Evolutionary conservation across 2,888 invertebrate species (phyloP), one percentile per base, ranked within the genome.

Genomic region (Platycheirus rosarum): DNA sequence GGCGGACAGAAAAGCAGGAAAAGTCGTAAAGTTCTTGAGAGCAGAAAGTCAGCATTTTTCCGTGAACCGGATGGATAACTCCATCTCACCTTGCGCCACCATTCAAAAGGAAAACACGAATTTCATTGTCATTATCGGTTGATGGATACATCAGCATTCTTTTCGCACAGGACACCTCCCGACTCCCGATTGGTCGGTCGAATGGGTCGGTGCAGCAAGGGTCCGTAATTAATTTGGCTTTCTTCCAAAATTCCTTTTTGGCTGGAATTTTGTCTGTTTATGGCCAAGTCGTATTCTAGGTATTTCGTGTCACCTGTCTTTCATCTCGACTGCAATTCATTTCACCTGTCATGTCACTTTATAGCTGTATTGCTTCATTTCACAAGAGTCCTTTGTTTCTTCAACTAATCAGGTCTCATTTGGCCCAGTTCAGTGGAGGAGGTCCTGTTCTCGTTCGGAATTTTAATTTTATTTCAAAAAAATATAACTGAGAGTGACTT

Each of bases 51-150:
- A 71, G 62, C 62, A 42, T 49, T 76, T 82, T 76, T 80, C 66
- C 62, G 51, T 18, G 32, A 29, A 53, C 40, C 37, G 29, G 11
- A 62, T 60, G 29, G 11, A 66, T 55, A 40, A 57, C 70, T 71
- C 55, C 40, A 76, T 66, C 66, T 63, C 42, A 76, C 48, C 76
- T 55, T 48, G 44, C 18, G 37, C 46, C 37, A 57, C 37, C 13
- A 23, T 37, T 66, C 44, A 26, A 66, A 66, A 66, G 60, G 60
- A 71, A 40, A 80, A 80, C 80, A 80, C 70, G 70, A 66, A 48
- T 66, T 80, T 80, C 75, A 70, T 75, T 77, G 71, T 82, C 77
- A 77, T 73, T 82, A 82, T 68, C 76, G 57, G 62, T 82, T 82
- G 82, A 76, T 76, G 71, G 65, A 65, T 68, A 71, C 44, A 68